phyloP scores from a whole-genome alignment of 2,888 invertebrate species.

The Chrysomela aeneicollis region DNA sequence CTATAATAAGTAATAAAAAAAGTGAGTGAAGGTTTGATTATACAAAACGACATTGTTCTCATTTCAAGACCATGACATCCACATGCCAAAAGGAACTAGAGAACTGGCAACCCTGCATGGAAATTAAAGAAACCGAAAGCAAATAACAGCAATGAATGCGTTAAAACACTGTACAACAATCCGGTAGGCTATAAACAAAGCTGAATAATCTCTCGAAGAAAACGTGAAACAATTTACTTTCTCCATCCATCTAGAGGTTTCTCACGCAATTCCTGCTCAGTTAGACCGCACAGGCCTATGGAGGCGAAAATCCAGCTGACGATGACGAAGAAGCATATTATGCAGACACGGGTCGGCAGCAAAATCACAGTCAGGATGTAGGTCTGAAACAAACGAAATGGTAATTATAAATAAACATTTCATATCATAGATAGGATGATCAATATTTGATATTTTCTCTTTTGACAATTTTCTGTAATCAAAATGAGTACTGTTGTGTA shows the following conservation, averaged over 20 bases:
- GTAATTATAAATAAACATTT: neutral
- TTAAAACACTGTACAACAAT: neutral
- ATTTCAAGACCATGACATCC: no score
- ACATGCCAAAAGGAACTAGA: no score
- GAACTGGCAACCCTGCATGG: no score
- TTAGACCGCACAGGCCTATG: slow-evolving; percentile 81
- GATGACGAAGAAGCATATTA: slow-evolving; percentile 78
- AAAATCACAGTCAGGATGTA: slow-evolving; percentile 84
- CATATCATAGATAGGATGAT: no score
- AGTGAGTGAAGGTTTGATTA: no score
- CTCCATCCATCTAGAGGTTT: slow-evolving; percentile 90
- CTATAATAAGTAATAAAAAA: no score
- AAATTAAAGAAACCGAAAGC: neutral
- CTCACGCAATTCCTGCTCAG: slow-evolving; percentile 78
- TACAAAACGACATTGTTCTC: no score
- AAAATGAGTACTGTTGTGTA: no score
- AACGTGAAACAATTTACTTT: slow-evolving; percentile 68
- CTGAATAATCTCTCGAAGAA: slow-evolving; percentile 1
- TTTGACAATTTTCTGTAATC: no score
- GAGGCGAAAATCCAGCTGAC: slow-evolving; percentile 87
- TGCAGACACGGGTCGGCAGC: slow-evolving; percentile 81
- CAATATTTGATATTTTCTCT: no score
- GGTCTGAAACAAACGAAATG: slow-evolving; percentile 72
- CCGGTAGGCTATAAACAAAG: slow-evolving; percentile 16
- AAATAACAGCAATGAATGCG: neutral